Evolutionary conservation across 2,113 vertebrate genomes (phyloP).

Genomic region (Mystacornis crossleyi): DNA sequence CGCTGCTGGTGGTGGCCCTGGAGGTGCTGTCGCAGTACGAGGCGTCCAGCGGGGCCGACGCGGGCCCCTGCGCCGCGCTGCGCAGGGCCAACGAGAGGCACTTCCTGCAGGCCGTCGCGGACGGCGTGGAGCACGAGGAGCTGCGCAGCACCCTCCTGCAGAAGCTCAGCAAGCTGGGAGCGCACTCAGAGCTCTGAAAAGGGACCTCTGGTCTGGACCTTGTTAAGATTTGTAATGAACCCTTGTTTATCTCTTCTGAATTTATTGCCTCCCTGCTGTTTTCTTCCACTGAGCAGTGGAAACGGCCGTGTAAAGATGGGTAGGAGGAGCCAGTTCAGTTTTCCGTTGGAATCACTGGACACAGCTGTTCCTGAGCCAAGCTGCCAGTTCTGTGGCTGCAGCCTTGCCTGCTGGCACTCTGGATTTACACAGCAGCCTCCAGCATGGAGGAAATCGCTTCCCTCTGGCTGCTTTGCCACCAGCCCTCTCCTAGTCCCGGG

Average conservation of each 20-base stretch:
- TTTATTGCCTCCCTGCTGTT: background rate
- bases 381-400: background rate
- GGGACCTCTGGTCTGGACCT: background rate
- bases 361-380: background rate
- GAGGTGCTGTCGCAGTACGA: slow-evolving; percentile 89
- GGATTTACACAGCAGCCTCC: background rate
- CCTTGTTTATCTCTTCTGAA: background rate
- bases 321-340: background rate
- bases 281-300: background rate
- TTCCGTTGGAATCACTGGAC: background rate
- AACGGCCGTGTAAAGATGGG: accelerated
- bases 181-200: background rate
- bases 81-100: slow-evolving; percentile 84
- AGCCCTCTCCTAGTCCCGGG: background rate
- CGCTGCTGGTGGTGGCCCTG: slow-evolving; percentile 84
- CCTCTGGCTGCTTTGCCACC: background rate
- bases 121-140: slow-evolving; percentile 77
- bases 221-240: slow-evolving; percentile 68
- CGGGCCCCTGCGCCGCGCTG: slow-evolving; percentile 72
- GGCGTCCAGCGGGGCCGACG: slow-evolving; percentile 71
- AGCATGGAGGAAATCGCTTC: background rate
- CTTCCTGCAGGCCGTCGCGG: slow-evolving; percentile 85
- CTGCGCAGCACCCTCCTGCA: slow-evolving; percentile 87
- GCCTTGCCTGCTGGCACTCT: background rate
- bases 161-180: slow-evolving; percentile 88